Evolutionary conservation across 2,888 invertebrate species (phyloP).

Genomic region (Lordiphosa fenestrarum): DNA sequence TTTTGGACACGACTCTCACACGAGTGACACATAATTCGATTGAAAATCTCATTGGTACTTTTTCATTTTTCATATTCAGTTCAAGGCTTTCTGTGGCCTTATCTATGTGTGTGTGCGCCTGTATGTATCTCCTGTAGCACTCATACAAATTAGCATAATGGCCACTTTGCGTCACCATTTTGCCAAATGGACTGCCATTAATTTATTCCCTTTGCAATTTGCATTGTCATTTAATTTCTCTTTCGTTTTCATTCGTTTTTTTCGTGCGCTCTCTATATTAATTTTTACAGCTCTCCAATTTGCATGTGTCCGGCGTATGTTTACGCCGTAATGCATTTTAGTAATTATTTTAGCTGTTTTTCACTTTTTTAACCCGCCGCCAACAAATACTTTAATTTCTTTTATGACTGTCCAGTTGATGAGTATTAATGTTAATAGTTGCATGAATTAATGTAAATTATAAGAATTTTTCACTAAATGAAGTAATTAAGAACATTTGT

Average conservation of each 20-base stretch:
- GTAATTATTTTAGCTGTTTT: conserved; percentile 65
- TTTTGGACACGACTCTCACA: conserved; percentile 1
- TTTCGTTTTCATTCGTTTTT: conserved; percentile 5
- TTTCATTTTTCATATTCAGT: conserved; percentile 4
- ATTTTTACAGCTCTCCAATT: conserved; percentile 2
- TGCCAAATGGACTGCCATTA: conserved; percentile 56
- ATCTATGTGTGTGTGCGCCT: conserved; percentile 12
- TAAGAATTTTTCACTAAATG: no score
- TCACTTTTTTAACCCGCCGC: conserved; percentile 16
- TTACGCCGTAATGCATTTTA: conserved; percentile 60
- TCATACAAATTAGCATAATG: conserved; percentile 52
- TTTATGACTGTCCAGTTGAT: conserved; percentile 38
- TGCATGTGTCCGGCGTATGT: conserved; percentile 8
- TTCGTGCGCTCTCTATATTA: neutral
- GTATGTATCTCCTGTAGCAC: neutral
- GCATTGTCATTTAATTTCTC: conserved; percentile 59
- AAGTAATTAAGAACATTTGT: no score
- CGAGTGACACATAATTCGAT: conserved; percentile 17
- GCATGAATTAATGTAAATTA: no score
- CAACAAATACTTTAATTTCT: conserved; percentile 43
- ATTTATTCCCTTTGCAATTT: conserved; percentile 65
- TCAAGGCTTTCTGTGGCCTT: conserved; percentile 1
- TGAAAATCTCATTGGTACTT: neutral
- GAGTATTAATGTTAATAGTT: conserved; percentile 37
- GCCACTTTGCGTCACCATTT: conserved; percentile 40